Evolutionary conservation across 1,140 invertebrate species (phyloP).

Genomic region (Nixonia krombeini): DNA sequence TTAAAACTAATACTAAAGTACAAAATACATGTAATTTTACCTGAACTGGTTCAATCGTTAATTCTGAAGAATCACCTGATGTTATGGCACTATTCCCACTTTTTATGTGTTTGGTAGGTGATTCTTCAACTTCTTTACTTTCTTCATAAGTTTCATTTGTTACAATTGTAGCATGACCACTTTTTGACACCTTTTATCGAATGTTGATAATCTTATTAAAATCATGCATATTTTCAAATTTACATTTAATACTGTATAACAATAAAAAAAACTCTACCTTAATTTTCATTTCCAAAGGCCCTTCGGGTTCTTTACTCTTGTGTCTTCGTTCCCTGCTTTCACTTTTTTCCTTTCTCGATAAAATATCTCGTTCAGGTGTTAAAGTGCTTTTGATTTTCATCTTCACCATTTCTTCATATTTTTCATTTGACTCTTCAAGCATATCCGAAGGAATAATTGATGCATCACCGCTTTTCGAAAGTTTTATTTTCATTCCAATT

Average conservation of each 20-base stretch:
- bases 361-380: conserved; percentile 34
- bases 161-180: conserved; percentile 62
- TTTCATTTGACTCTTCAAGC: conserved; percentile 35
- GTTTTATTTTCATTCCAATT: conserved; percentile 49
- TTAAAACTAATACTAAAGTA: too few species aligned
- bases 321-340: conserved; percentile 28
- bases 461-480: conserved; percentile 50
- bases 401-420: conserved; percentile 28
- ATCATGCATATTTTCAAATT: too few species aligned
- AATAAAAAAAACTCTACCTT: conserved; percentile 24
- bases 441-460: conserved; percentile 39
- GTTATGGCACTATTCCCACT: conserved; percentile 28
- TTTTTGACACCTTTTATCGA: conserved; percentile 53
- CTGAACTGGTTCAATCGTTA: conserved; percentile 59
- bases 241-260: too few species aligned
- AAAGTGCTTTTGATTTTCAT: conserved; percentile 27
- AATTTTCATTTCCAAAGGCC: conserved; percentile 63
- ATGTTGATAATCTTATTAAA: not conserved
- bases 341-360: conserved; percentile 36
- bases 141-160: conserved; percentile 50
- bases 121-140: conserved; percentile 16
- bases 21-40: too few species aligned
- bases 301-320: conserved; percentile 53
- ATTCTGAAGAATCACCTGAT: conserved; percentile 49
- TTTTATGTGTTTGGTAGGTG: conserved; percentile 36